Evolutionary conservation across 1,140 invertebrate species (phyloP).

Genomic region (Listronotus bonariensis): DNA sequence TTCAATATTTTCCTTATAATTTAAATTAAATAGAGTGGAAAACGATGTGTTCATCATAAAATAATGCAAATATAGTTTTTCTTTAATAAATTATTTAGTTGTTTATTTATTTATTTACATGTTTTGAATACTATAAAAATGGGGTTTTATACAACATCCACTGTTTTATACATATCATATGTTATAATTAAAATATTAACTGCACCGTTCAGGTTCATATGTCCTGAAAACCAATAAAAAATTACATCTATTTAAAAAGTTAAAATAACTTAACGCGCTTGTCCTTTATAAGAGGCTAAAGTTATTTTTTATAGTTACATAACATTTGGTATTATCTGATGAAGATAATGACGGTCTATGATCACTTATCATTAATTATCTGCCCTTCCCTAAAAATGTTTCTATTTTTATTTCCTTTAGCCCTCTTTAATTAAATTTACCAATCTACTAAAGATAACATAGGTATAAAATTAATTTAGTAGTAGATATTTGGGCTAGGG

Average conservation of each 20-base stretch:
- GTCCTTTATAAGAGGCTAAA: not conserved
- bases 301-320: slow-evolving; percentile 34
- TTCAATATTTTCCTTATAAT: too few species aligned
- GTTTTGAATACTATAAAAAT: too few species aligned
- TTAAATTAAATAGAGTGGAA: too few species aligned
- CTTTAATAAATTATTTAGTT: too few species aligned
- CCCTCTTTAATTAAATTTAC: slow-evolving; percentile 30
- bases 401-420: slow-evolving; percentile 15
- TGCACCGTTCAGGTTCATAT: too few species aligned
- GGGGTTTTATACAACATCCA: too few species aligned
- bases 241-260: slow-evolving; percentile 13
- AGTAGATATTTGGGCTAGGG: not conserved
- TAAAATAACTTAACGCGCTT: slow-evolving; percentile 21
- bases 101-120: too few species aligned
- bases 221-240: not conserved
- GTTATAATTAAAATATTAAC: too few species aligned
- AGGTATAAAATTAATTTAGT: slow-evolving; percentile 2
- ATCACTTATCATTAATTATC: slow-evolving; percentile 33
- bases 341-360: slow-evolving; percentile 28
- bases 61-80: too few species aligned
- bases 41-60: too few species aligned
- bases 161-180: too few species aligned
- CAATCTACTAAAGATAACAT: slow-evolving; percentile 27
- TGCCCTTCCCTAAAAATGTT: slow-evolving; percentile 15
- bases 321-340: slow-evolving; percentile 37